These are phyloP conservation scores for Stenichneumon culpator DNA, from an alignment of 2,888 invertebrate genomes.

Conservation along the genomic window DNA sequence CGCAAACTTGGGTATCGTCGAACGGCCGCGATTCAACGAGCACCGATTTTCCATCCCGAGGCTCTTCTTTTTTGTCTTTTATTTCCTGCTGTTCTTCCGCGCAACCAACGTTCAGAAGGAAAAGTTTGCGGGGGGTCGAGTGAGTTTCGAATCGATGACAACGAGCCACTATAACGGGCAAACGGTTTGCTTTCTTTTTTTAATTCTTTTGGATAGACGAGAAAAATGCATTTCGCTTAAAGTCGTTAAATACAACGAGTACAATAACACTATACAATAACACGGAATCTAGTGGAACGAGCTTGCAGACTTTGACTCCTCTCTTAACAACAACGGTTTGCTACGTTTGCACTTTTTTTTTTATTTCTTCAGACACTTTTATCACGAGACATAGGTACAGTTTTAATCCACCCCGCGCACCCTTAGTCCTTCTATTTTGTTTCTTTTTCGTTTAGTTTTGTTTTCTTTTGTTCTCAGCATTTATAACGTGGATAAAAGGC, in stretches of 20 bases:
- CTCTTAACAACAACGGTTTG: slow-evolving; percentile 69
- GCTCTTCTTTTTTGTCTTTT: slow-evolving; percentile 7
- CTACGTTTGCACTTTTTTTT: slow-evolving; percentile 52
- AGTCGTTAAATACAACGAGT: slow-evolving; percentile 72
- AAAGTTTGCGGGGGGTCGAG: slow-evolving; percentile 10
- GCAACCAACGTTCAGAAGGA: slow-evolving; percentile 2
- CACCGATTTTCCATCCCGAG: slow-evolving; percentile 41
- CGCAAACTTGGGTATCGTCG: neutral
- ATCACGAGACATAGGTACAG: slow-evolving; percentile 73
- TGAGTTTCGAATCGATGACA: slow-evolving; percentile 10
- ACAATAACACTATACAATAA: slow-evolving; percentile 74
- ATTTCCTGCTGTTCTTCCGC: neutral
- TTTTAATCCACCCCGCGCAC: slow-evolving; percentile 55
- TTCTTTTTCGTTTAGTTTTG: slow-evolving; percentile 35
- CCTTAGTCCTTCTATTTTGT: slow-evolving; percentile 34
- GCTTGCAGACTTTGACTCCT: slow-evolving; percentile 67
- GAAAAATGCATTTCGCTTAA: slow-evolving; percentile 66
- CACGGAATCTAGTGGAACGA: slow-evolving; percentile 72
- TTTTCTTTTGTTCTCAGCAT: slow-evolving; percentile 44
- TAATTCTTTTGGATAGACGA: slow-evolving; percentile 61
- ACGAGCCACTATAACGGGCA: slow-evolving; percentile 46
- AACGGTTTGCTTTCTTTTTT: slow-evolving; percentile 38
- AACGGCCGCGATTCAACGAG: slow-evolving; percentile 19
- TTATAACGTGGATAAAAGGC: slow-evolving; percentile 58
- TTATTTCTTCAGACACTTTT: slow-evolving; percentile 66